A percentile compares a stretch with the other conserved stretches of the same genome.
Evolutionary conservation across 2,888 invertebrate genomes (phyloP).

Genomic region (Diarsia rubi): DNA sequence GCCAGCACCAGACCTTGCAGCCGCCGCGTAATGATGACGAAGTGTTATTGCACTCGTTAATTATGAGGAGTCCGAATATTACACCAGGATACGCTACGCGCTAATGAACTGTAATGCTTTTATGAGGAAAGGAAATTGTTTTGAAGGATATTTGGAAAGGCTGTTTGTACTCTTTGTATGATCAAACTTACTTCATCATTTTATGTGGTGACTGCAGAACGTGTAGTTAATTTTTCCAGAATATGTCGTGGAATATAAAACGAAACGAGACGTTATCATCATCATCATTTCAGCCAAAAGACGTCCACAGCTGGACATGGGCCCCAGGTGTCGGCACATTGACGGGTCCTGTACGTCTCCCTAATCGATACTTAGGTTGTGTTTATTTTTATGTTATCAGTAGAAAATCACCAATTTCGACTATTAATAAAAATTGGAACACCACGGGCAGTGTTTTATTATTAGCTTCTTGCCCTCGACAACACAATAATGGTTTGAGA

Average conservation of each 20-base stretch:
- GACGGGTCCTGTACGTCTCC: too few species aligned
- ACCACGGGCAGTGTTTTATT: background rate
- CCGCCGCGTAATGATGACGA: slow-evolving; percentile 55
- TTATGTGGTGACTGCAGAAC: background rate
- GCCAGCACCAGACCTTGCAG: slow-evolving; percentile 28
- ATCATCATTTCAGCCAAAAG: too few species aligned
- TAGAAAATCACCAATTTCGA: background rate
- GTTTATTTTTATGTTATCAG: background rate
- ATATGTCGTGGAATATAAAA: background rate
- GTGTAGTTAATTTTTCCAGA: background rate
- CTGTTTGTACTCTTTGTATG: background rate
- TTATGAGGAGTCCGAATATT: slow-evolving; percentile 39
- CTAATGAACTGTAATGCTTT: slow-evolving; percentile 23
- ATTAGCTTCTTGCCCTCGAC: background rate
- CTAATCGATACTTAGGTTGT: background rate
- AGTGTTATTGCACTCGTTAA: slow-evolving; percentile 58
- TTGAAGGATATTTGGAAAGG: slow-evolving; percentile 1
- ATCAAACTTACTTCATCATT: background rate
- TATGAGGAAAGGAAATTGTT: slow-evolving; percentile 14
- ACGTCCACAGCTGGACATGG: too few species aligned
- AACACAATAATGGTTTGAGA: slow-evolving; percentile 2
- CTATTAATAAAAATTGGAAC: background rate
- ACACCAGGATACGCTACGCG: slow-evolving; percentile 14
- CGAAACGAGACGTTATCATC: too few species aligned
- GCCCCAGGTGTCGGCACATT: too few species aligned